A percentile compares a stretch with the other conserved stretches of the same genome.
Conservation (phyloP, 2,888 invertebrate species). For the Philereme vetulata region DNA sequence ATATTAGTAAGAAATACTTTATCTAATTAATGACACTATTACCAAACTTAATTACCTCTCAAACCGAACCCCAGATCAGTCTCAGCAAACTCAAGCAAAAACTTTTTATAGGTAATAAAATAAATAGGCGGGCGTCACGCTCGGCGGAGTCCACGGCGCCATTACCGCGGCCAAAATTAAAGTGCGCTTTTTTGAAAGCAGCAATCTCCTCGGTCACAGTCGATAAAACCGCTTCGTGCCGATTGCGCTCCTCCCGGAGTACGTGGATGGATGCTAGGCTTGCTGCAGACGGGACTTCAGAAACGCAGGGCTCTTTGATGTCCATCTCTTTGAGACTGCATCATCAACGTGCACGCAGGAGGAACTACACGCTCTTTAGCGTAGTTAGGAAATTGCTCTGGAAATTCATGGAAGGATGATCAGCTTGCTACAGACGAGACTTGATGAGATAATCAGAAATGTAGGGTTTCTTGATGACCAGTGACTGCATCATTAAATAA, state of each 20-base stretch:
- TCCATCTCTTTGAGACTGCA: neutral
- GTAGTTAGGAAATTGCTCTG: too few species aligned
- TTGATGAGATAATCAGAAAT: too few species aligned
- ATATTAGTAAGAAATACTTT: too few species aligned
- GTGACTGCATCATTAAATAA: too few species aligned
- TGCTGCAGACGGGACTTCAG: conserved; percentile 14
- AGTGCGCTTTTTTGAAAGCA: conserved; percentile 77
- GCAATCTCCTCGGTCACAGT: conserved; percentile 75
- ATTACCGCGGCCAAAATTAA: conserved; percentile 72
- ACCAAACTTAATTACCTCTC: conserved; percentile 33
- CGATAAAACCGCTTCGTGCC: conserved; percentile 80
- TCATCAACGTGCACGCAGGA: neutral
- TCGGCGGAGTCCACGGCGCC: conserved; percentile 60
- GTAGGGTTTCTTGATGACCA: too few species aligned
- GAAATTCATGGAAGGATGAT: too few species aligned
- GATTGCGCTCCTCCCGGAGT: conserved; percentile 63
- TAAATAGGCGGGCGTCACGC: conserved; percentile 74
- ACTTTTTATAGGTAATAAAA: conserved; percentile 79
- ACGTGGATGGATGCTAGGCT: conserved; percentile 40
- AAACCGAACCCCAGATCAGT: conserved; percentile 29
- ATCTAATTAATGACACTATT: conserved; percentile 14
- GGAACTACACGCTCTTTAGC: too few species aligned
- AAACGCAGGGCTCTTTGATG: conserved; percentile 9
- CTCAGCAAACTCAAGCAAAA: conserved; percentile 45
- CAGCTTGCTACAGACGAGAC: too few species aligned